phyloP scores from a whole-genome alignment of 2,113 vertebrate genomes.

The Aphyosemion australe region DNA sequence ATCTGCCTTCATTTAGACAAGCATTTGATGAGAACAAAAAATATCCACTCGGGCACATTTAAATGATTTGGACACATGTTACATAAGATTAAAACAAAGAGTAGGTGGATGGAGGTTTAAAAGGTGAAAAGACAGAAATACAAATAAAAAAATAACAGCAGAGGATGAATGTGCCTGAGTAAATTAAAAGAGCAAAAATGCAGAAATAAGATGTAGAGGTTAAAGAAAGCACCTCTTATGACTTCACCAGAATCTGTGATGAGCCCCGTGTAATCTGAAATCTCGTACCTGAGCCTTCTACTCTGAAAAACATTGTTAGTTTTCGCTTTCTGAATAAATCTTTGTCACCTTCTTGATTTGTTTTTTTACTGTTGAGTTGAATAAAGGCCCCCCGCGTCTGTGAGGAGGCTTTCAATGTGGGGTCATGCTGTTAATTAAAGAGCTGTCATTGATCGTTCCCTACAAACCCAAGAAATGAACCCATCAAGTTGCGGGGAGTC shows the following conservation, averaged over 20 bases:
- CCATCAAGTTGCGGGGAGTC: not conserved
- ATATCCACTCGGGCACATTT: not conserved
- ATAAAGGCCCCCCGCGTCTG: constrained; percentile 16
- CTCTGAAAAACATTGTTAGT: constrained; percentile 17
- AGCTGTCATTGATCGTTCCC: constrained; percentile 39
- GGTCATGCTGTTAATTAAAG: constrained; percentile 46
- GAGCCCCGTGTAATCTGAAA: constrained; percentile 20
- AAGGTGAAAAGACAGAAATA: not conserved
- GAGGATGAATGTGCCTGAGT: constrained; percentile 8
- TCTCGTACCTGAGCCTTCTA: not conserved
- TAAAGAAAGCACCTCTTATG: not conserved
- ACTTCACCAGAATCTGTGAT: constrained; percentile 14
- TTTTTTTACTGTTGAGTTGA: constrained; percentile 21
- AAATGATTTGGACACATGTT: constrained; percentile 50
- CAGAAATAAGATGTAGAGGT: constrained; percentile 26
- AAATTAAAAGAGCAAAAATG: constrained; percentile 13
- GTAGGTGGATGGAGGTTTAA: not conserved
- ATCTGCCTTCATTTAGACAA: constrained; percentile 33
- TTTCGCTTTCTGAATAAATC: constrained; percentile 25
- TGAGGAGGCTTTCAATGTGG: constrained; percentile 37
- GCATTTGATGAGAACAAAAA: constrained; percentile 33
- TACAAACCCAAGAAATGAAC: constrained; percentile 13
- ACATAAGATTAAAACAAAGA: constrained; percentile 13
- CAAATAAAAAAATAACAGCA: too few relatives aligned
- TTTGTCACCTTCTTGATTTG: constrained; percentile 30